Evolutionary conservation across 2,113 vertebrate species (phyloP).

Genomic region (Erythrolamprus reginae): DNA sequence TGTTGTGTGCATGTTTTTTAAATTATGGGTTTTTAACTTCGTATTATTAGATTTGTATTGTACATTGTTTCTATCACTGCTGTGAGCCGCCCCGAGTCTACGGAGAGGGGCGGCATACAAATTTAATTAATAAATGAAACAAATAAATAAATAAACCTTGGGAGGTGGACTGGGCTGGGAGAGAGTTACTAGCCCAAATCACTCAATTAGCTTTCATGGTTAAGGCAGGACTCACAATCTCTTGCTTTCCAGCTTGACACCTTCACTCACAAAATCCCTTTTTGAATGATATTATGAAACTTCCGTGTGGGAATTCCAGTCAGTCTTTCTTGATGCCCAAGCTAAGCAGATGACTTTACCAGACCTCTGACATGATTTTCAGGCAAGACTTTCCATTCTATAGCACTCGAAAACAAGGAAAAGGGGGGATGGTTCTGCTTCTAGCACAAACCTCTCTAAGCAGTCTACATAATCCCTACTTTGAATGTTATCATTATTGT

Average conservation of each 20-base stretch:
- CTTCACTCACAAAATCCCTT: background rate
- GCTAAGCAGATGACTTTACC: background rate
- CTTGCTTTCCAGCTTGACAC: background rate
- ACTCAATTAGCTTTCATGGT: background rate
- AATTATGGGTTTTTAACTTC: no score
- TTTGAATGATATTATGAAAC: background rate
- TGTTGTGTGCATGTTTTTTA: no score
- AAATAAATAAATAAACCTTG: no score
- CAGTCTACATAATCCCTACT: conserved; percentile 48
- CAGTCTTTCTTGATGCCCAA: background rate
- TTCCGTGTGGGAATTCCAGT: background rate
- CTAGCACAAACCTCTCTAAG: conserved; percentile 41
- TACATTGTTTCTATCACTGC: no score
- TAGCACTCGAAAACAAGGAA: conserved; percentile 14
- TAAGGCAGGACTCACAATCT: background rate
- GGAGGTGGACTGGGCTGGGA: background rate
- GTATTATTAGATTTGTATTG: no score
- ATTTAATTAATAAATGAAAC: no score
- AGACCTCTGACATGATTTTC: background rate
- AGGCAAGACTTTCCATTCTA: background rate
- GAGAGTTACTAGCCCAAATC: background rate
- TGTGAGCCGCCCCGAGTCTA: no score
- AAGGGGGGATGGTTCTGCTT: background rate
- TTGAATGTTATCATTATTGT: conserved; percentile 54
- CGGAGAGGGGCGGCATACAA: no score